Evolutionary conservation across 2,797 vertebrate genomes (phyloP).

Genomic region (Syndactyla subalaris): DNA sequence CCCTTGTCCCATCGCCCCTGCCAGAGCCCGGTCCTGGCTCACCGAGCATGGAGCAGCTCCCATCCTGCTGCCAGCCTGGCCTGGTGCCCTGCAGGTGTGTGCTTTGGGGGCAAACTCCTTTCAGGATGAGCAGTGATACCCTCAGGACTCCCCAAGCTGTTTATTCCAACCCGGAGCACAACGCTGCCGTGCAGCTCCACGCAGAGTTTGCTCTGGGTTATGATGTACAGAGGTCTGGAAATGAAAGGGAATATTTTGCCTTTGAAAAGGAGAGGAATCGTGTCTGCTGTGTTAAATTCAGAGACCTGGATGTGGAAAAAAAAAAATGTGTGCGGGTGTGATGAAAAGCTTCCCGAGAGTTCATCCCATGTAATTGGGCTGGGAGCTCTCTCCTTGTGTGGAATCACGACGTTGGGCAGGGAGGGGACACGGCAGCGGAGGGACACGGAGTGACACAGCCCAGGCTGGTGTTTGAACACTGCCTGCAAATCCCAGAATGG

Average conservation of each 20-base stretch:
- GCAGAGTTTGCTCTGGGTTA: not conserved
- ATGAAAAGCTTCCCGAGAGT: conserved; percentile 2
- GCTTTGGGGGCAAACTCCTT: not conserved
- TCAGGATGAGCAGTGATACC: not conserved
- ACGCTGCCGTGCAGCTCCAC: not conserved
- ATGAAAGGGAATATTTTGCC: conserved; percentile 59
- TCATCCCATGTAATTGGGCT: not conserved
- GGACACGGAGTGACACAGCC: not conserved
- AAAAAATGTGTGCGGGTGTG: fast-evolving
- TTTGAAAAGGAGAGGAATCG: conserved; percentile 39
- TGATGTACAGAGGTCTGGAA: conserved; percentile 6
- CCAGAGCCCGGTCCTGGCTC: not conserved
- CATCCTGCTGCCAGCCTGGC: not conserved
- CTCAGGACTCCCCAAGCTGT: not conserved
- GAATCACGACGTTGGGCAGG: fast-evolving
- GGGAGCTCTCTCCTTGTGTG: not conserved
- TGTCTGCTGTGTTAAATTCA: conserved; percentile 2
- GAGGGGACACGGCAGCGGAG: not conserved
- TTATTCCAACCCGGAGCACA: fast-evolving
- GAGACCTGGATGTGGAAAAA: not conserved
- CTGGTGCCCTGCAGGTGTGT: not conserved
- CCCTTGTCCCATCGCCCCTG: fast-evolving
- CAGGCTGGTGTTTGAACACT: not conserved
- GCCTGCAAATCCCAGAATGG: not conserved
- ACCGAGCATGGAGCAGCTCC: not conserved